Conservation (phyloP, 2,888 invertebrate species). For the Fragum sueziense region DNA sequence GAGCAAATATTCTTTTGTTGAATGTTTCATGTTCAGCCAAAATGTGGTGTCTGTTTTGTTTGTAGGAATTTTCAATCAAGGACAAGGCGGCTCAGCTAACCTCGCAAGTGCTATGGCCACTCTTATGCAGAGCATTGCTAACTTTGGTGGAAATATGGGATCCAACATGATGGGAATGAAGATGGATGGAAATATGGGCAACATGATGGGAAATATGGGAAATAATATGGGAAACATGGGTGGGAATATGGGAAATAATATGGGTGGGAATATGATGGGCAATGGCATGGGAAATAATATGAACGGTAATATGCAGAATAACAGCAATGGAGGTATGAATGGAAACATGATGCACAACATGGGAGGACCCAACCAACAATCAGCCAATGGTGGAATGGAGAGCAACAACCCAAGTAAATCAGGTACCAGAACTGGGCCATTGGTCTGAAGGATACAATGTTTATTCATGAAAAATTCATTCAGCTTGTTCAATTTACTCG, state of each 20-base stretch:
- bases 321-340: not conserved
- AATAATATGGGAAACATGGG: slow-evolving; percentile 30
- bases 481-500: too few species aligned
- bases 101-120: slow-evolving; percentile 28
- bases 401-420: slow-evolving; percentile 12
- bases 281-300: slow-evolving; percentile 25
- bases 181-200: slow-evolving; percentile 32
- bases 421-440: not conserved
- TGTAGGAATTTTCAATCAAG: slow-evolving; percentile 46
- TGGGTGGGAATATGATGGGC: slow-evolving; percentile 35
- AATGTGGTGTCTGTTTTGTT: slow-evolving; percentile 46
- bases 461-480: too few species aligned
- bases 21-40: slow-evolving; percentile 10
- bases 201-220: slow-evolving; percentile 39
- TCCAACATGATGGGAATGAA: slow-evolving; percentile 26
- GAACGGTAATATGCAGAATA: slow-evolving; percentile 32
- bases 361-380: slow-evolving; percentile 8
- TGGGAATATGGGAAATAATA: slow-evolving; percentile 40
- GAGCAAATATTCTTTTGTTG: slow-evolving; percentile 10
- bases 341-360: slow-evolving; percentile 36
- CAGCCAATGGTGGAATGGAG: slow-evolving; percentile 22
- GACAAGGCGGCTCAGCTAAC: slow-evolving; percentile 29
- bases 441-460: too few species aligned
- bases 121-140: slow-evolving; percentile 54
- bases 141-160: slow-evolving; percentile 52